These are phyloP conservation scores for Eriocheir sinensis DNA, from an alignment of 1,140 invertebrate species.

Conservation along the genomic window DNA sequence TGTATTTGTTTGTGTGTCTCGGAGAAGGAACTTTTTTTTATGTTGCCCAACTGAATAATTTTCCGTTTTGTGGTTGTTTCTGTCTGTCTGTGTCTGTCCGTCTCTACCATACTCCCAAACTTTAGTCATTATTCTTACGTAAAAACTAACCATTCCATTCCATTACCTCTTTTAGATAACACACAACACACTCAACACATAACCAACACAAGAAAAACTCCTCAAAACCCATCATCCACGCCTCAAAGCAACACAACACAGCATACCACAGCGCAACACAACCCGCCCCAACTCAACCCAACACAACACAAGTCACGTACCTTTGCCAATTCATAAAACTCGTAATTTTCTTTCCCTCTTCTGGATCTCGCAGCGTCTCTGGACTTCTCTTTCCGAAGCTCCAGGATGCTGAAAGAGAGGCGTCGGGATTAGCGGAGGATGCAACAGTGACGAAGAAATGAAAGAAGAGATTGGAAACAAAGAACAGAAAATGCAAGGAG, in stretches of 20 bases:
- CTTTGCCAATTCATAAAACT: conserved; percentile 99
- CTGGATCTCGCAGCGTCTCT: conserved; percentile 96
- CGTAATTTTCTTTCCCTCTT: conserved; percentile 98
- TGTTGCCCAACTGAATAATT: not conserved
- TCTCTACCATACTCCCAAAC: not conserved
- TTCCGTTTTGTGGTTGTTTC: not conserved
- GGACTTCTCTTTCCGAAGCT: conserved; percentile 98
- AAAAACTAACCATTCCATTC: no score
- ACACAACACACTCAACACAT: not conserved
- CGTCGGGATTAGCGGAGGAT: conserved; percentile 2
- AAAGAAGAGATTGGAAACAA: no score
- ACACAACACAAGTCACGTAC: conserved; percentile 26
- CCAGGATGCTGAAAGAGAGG: conserved; percentile 92
- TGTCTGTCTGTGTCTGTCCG: not conserved
- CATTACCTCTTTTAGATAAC: not conserved
- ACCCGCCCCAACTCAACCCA: not conserved
- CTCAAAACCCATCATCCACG: no score
- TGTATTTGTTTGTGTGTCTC: not conserved
- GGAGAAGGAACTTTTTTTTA: not conserved
- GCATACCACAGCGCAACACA: not conserved
- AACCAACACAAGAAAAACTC: not conserved
- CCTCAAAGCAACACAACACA: no score
- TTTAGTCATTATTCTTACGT: not conserved
- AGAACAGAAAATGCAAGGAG: not conserved
- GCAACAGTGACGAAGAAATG: no score